Evolutionary conservation across 2,888 invertebrate species (phyloP), one percentile per base, ranked within the genome.

Genomic region (Gerosis bhagava): DNA sequence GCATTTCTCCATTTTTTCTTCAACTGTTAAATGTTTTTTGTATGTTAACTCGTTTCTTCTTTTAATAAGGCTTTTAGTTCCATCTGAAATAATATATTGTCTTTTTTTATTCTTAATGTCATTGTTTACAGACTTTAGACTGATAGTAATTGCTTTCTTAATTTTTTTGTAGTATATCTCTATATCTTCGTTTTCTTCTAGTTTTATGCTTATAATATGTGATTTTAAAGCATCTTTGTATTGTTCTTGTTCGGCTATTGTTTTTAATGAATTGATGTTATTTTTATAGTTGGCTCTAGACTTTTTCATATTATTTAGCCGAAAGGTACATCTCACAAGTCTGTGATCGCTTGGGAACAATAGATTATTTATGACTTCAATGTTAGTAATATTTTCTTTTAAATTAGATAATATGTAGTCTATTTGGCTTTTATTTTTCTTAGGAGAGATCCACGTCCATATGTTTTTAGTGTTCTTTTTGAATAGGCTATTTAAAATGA

Each of bases 401-500:
- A 39, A 7, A 21, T 48, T 49, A 3, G 44, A 43, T 10, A 47
- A 10, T 21, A 50, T 43, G 19, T 50, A 50, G 36, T 47, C 50
- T 44, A 48, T 44, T 17, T 51, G 46, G 7, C 48, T 48, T 40
- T 40, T 42, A n/a, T 26, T 39, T 10, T 44, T 36, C 1, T 51
- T 51, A 3, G 54, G 52, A 1, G 50, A 48, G 2, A 45, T 10
- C 52, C 40, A 46, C 3, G 42, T 46, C 49, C 47, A 43, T 5
- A 48, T 12, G 12, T 41, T 49, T 7, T 52, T 52, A n/a, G 5
- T 40, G 24, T 51, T 53, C 34, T 56, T 53, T 32, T 49, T 45
- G 11, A 56, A 52, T 28, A 50, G 29, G 19, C 42, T 50, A 11
- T 51, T 51, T 1, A 48, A 48, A 17, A 49, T 12, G 16, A 46